Percentiles rank a stretch among this genome's conserved stretches.
Conservation (phyloP, 2,113 vertebrate genomes). For the Perca fluviatilis region DNA sequence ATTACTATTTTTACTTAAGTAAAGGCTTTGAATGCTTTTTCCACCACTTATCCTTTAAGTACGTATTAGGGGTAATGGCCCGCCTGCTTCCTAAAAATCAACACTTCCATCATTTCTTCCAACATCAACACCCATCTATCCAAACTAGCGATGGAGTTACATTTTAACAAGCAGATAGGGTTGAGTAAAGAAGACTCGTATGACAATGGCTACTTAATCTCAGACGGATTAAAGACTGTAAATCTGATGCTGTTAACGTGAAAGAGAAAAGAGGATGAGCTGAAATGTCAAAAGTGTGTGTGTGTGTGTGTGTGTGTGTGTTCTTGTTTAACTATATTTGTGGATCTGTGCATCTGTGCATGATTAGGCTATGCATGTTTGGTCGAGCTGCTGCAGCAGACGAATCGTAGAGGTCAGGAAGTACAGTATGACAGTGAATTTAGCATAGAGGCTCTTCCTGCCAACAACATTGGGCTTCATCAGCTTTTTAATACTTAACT, state of each 20-base stretch:
- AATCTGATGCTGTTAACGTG: slow-evolving; percentile 26
- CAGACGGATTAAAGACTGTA: slow-evolving; percentile 25
- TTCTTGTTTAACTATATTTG: too few relatives aligned
- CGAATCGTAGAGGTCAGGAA: slow-evolving; percentile 27
- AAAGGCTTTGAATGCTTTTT: too few relatives aligned
- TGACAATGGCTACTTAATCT: slow-evolving; percentile 45
- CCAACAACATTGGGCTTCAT: neutral
- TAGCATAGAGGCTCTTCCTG: neutral
- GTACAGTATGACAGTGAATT: neutral
- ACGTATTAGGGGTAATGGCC: neutral
- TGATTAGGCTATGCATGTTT: slow-evolving; percentile 40
- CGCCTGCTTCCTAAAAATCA: neutral
- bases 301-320: slow-evolving; percentile 16
- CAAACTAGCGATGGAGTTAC: neutral
- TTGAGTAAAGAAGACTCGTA: slow-evolving; percentile 9
- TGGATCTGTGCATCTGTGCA: slow-evolving; percentile 30
- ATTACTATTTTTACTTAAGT: too few relatives aligned
- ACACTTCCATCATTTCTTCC: neutral
- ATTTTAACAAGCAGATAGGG: neutral
- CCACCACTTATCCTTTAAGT: too few relatives aligned
- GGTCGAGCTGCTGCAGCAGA: slow-evolving; percentile 35
- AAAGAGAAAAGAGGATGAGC: neutral
- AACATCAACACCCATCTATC: neutral
- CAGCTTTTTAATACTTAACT: neutral
- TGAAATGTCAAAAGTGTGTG: neutral